These are phyloP conservation scores for Myocastor coypus DNA, from an alignment of 2,113 vertebrate species.

Conservation along the genomic window DNA sequence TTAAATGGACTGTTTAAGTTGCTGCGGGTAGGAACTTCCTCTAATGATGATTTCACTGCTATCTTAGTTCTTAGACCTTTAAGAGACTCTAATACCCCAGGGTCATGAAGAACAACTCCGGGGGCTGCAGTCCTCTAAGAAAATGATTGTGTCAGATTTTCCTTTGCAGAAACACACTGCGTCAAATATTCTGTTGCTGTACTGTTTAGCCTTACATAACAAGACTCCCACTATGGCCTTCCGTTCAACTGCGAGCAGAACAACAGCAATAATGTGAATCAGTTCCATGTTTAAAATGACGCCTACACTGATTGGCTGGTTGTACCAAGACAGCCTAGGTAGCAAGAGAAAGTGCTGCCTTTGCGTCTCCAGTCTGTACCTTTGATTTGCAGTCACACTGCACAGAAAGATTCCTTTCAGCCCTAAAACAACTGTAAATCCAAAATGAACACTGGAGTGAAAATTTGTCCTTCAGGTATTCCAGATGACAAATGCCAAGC, in stretches of 20 bases:
- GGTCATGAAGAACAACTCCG: not conserved
- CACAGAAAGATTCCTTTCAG: conserved; percentile 4
- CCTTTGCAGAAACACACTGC: conserved; percentile 1
- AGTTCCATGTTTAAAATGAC: conserved; percentile 3
- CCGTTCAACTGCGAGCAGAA: conserved; percentile 47
- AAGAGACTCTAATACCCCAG: not conserved
- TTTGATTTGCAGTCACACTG: not conserved
- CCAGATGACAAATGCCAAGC: not conserved
- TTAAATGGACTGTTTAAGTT: conserved; percentile 24
- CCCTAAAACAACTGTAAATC: not conserved
- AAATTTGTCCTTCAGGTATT: not conserved
- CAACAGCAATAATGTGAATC: conserved; percentile 45
- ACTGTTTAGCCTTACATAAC: conserved; percentile 24
- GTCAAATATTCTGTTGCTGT: not conserved
- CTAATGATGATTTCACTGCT: not conserved
- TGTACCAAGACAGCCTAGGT: not conserved
- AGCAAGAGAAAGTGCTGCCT: conserved; percentile 30
- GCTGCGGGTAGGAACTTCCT: not conserved
- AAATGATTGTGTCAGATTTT: conserved; percentile 43
- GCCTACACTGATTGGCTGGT: not conserved
- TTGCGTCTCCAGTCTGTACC: not conserved
- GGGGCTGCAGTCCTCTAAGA: not conserved
- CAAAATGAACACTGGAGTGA: not conserved
- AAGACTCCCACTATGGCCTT: conserved; percentile 35
- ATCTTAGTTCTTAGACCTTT: conserved; percentile 17